Conservation (phyloP, 2,888 invertebrate genomes). For the Habroteleia sp. region DNA sequence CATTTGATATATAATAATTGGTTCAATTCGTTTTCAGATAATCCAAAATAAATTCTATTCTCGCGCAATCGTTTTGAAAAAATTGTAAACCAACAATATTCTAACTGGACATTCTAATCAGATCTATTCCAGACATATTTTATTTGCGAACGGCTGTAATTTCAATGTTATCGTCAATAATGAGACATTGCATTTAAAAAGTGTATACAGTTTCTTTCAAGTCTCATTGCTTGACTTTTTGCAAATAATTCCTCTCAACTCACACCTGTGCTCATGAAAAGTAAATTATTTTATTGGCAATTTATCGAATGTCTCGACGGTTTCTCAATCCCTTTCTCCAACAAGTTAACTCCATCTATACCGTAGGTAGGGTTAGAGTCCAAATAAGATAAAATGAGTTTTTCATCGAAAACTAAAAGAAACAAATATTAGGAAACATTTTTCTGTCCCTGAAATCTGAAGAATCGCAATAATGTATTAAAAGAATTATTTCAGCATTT, state of each 20-base stretch:
- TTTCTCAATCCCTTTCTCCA: conserved; percentile 27
- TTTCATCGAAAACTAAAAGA: too few species aligned
- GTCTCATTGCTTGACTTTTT: too few species aligned
- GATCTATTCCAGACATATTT: conserved; percentile 22
- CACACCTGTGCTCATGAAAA: too few species aligned
- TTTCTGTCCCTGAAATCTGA: too few species aligned
- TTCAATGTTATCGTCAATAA: conserved; percentile 21
- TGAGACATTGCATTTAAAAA: conserved; percentile 16
- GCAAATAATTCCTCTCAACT: too few species aligned
- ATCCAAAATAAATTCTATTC: conserved; percentile 2
- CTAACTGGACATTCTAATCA: conserved; percentile 34
- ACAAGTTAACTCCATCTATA: neutral
- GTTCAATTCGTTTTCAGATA: conserved; percentile 28
- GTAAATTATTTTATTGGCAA: too few species aligned
- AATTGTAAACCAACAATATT: conserved; percentile 6
- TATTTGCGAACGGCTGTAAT: neutral
- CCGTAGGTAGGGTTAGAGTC: conserved; percentile 11
- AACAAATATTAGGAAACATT: too few species aligned
- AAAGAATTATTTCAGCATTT: too few species aligned
- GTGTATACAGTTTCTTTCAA: too few species aligned
- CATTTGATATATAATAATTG: conserved; percentile 12
- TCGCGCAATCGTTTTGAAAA: too few species aligned
- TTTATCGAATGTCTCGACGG: conserved; percentile 1
- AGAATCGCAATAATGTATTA: too few species aligned
- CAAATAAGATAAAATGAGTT: conserved; percentile 17